Evolutionary conservation across 2,797 vertebrate genomes (phyloP).

Genomic region (Bucorvus abyssinicus): DNA sequence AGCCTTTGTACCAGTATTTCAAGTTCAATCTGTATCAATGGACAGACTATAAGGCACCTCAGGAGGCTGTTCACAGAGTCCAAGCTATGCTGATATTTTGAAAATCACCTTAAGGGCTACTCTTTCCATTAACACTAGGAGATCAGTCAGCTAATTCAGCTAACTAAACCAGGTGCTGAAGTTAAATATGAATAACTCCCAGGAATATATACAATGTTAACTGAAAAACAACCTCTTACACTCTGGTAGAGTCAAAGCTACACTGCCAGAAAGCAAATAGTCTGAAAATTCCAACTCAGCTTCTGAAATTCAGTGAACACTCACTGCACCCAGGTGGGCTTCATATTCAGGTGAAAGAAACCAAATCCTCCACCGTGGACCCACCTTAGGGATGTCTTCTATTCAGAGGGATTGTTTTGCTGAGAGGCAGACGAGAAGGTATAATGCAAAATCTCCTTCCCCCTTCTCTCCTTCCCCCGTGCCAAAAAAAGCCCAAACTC

Average conservation of each 20-base stretch:
- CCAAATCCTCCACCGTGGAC: background rate
- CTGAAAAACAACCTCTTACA: background rate
- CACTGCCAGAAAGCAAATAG: background rate
- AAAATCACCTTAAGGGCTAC: background rate
- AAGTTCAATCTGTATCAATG: background rate
- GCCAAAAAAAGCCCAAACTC: background rate
- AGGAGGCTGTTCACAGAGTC: background rate
- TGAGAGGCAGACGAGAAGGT: background rate
- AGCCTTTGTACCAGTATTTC: background rate
- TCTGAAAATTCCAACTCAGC: background rate
- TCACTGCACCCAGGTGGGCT: fast-evolving
- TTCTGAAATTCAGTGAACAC: background rate
- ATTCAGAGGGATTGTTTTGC: background rate
- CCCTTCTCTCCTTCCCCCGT: fast-evolving
- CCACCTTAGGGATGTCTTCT: background rate
- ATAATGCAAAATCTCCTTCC: background rate
- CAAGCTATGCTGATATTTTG: background rate
- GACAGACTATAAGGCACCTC: background rate
- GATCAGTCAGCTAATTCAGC: background rate
- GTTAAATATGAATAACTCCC: background rate
- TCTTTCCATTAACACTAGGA: background rate
- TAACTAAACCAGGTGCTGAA: background rate
- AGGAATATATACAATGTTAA: background rate
- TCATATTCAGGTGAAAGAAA: background rate
- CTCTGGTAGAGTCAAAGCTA: background rate